These are phyloP conservation scores for Laothoe populi DNA, from an alignment of 2,888 invertebrate species.

Conservation along the genomic window DNA sequence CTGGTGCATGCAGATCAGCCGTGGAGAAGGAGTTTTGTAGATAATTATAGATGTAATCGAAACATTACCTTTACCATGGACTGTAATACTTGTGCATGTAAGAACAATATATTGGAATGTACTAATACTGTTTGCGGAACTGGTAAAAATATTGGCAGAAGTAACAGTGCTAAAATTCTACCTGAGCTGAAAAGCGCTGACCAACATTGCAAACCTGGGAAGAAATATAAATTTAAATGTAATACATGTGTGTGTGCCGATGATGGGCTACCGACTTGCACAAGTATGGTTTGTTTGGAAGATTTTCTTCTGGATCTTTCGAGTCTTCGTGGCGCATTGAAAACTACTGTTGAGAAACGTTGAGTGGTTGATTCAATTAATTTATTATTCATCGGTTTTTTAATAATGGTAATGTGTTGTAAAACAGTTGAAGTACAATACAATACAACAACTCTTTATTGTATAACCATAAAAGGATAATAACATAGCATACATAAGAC, in stretches of 20 bases:
- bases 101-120: conserved; percentile 40
- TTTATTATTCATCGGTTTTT: too few relatives aligned
- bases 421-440: too few relatives aligned
- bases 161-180: conserved; percentile 32
- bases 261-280: conserved; percentile 46
- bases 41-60: conserved; percentile 28
- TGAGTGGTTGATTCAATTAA: too few relatives aligned
- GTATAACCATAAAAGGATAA: too few relatives aligned
- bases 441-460: too few relatives aligned
- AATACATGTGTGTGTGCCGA: conserved; percentile 56
- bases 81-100: conserved; percentile 57
- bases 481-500: too few relatives aligned
- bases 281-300: conserved; percentile 57
- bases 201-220: conserved; percentile 48
- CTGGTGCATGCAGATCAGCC: conserved; percentile 41
- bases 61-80: conserved; percentile 43
- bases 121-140: conserved; percentile 40
- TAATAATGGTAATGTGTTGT: too few relatives aligned
- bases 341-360: conserved; percentile 19
- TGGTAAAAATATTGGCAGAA: conserved; percentile 30
- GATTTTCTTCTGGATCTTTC: conserved; percentile 41
- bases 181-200: conserved; percentile 41
- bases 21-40: conserved; percentile 32
- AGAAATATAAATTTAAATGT: conserved; percentile 54
- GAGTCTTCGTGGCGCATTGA: conserved; percentile 32